These are phyloP conservation scores for Asobara japonica DNA, from an alignment of 1,140 invertebrate species.

Conservation along the genomic window DNA sequence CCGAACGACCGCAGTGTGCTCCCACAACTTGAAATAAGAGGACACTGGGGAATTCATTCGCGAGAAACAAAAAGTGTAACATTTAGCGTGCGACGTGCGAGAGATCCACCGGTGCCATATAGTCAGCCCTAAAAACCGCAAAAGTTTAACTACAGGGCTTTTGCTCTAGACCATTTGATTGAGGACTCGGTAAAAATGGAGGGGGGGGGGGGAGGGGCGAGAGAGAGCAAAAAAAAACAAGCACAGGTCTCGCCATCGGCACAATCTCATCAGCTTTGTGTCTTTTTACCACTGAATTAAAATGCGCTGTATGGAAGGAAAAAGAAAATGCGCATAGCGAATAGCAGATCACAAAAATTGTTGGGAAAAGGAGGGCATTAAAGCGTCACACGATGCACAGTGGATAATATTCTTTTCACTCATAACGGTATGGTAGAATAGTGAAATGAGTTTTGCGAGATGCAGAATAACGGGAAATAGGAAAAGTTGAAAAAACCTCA, in stretches of 20 bases:
- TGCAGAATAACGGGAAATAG: not conserved
- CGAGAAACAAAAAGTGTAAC: not conserved
- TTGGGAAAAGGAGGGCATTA: not conserved
- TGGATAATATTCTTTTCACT: slow-evolving; percentile 10
- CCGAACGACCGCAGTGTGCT: not conserved
- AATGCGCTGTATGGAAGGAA: not conserved
- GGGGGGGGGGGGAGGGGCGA: no score
- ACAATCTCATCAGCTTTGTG: not conserved
- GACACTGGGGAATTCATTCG: not conserved
- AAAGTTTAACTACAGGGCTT: not conserved
- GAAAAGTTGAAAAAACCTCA: not conserved
- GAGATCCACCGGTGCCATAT: not conserved
- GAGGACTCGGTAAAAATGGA: not conserved
- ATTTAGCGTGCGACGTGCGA: not conserved
- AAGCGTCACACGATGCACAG: not conserved
- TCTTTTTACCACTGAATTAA: not conserved
- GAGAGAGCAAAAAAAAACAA: no score
- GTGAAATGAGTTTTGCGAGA: not conserved
- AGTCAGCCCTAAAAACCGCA: not conserved
- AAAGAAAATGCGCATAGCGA: not conserved
- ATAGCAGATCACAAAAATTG: no score
- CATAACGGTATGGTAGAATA: not conserved
- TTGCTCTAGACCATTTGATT: not conserved
- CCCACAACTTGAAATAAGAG: not conserved
- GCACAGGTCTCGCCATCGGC: not conserved